These are phyloP conservation scores for Sarcophaga bullata DNA, from an alignment of 1,140 invertebrate genomes.

Conservation along the genomic window DNA sequence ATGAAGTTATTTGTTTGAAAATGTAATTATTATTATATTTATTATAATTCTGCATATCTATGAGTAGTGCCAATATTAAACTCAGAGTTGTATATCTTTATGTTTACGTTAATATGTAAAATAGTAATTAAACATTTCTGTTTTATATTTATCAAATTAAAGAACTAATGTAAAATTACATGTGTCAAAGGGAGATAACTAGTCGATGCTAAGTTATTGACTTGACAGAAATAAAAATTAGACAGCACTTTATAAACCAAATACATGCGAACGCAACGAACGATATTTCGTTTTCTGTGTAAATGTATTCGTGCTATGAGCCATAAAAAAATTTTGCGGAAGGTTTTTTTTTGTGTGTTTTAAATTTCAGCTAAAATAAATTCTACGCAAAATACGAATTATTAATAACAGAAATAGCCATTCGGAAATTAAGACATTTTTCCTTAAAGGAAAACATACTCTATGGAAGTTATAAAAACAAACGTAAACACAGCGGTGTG, in stretches of 20 bases:
- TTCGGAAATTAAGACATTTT: constrained; percentile 17
- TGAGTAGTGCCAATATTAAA: background rate
- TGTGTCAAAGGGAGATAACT: background rate
- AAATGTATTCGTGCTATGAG: constrained; percentile 42
- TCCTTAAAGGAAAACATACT: constrained; percentile 34
- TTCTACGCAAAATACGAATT: constrained; percentile 30
- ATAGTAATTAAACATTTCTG: background rate
- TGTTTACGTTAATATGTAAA: background rate
- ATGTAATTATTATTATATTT: background rate
- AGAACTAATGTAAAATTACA: background rate
- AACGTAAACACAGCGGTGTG: background rate
- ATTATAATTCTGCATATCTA: background rate
- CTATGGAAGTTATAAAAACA: constrained; percentile 12
- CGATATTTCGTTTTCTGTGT: constrained; percentile 42
- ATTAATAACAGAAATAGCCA: constrained; percentile 19
- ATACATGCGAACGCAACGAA: constrained; percentile 38
- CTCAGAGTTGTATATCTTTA: constrained; percentile 7
- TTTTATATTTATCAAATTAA: background rate
- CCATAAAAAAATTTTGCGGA: constrained; percentile 42
- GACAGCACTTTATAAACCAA: constrained; percentile 17
- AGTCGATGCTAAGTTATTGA: background rate
- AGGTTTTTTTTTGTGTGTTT: constrained; percentile 38
- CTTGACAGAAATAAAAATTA: constrained; percentile 28
- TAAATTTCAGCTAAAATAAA: constrained; percentile 31
- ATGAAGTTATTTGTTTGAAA: background rate